phyloP scores from a whole-genome alignment of 2,888 invertebrate genomes.

The Sceliomorpha sp. region DNA sequence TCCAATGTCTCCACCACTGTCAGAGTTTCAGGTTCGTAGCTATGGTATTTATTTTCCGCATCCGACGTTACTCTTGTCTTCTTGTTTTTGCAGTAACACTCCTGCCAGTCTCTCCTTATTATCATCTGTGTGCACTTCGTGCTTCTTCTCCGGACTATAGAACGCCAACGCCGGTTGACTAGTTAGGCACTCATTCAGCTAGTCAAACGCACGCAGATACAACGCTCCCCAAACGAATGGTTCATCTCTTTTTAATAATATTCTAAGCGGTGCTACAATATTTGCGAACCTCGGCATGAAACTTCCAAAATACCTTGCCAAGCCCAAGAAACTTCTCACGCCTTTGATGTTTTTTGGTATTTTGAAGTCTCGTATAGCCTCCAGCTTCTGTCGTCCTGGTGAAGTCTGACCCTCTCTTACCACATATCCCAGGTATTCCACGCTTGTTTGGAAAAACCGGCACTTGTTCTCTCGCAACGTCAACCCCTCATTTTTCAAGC shows the following conservation, averaged over 20 bases:
- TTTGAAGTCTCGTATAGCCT: slow-evolving; percentile 33
- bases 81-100: too few species aligned
- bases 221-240: neutral
- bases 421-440: slow-evolving; percentile 1
- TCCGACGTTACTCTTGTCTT: too few species aligned
- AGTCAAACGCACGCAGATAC: neutral
- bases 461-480: slow-evolving; percentile 10
- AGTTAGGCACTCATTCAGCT: slow-evolving; percentile 1
- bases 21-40: neutral
- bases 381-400: slow-evolving; percentile 41
- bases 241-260: neutral
- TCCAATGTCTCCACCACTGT: neutral
- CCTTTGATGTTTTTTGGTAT: slow-evolving; percentile 34
- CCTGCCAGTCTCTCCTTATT: too few species aligned
- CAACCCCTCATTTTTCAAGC: neutral
- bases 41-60: too few species aligned
- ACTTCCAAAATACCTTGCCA: slow-evolving; percentile 56
- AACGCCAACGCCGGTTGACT: slow-evolving; percentile 4
- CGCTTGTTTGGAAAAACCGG: neutral
- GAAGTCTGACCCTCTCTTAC: slow-evolving; percentile 20
- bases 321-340: slow-evolving; percentile 53
- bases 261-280: slow-evolving; percentile 34
- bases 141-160: slow-evolving; percentile 1
- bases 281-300: slow-evolving; percentile 53
- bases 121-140: slow-evolving; percentile 19